phyloP scores from a whole-genome alignment of 2,797 vertebrate species.

The Taeniopygia guttata region DNA sequence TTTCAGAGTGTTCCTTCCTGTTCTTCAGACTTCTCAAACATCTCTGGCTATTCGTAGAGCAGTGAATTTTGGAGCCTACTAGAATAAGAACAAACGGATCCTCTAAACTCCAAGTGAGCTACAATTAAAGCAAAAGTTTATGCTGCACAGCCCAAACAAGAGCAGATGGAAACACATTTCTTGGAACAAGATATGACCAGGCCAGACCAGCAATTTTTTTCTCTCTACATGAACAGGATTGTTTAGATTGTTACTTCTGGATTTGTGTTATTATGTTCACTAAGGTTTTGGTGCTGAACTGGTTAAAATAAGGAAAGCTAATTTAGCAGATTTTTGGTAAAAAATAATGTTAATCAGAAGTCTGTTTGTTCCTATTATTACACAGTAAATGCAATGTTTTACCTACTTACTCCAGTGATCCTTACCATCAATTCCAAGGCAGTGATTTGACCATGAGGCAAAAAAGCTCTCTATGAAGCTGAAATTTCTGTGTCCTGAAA shows the following conservation, averaged over 20 bases:
- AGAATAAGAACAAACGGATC: not conserved
- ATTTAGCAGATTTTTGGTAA: not conserved
- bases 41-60: not conserved
- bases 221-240: not conserved
- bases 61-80: not conserved
- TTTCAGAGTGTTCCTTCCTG: not conserved
- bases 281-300: not conserved
- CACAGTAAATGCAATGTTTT: not conserved
- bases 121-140: not conserved
- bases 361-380: not conserved
- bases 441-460: not conserved
- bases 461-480: not conserved
- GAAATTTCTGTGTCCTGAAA: not conserved
- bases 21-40: not conserved
- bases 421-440: not conserved
- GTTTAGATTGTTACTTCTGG: not conserved
- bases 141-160: not conserved
- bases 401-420: not conserved
- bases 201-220: not conserved
- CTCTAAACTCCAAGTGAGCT: not conserved
- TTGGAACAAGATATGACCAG: not conserved
- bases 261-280: not conserved
- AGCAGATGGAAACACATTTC: not conserved
- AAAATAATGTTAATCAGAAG: not conserved
- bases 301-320: not conserved